phyloP scores from a whole-genome alignment of 2,888 invertebrate species.

The Hypercompe scribonia region DNA sequence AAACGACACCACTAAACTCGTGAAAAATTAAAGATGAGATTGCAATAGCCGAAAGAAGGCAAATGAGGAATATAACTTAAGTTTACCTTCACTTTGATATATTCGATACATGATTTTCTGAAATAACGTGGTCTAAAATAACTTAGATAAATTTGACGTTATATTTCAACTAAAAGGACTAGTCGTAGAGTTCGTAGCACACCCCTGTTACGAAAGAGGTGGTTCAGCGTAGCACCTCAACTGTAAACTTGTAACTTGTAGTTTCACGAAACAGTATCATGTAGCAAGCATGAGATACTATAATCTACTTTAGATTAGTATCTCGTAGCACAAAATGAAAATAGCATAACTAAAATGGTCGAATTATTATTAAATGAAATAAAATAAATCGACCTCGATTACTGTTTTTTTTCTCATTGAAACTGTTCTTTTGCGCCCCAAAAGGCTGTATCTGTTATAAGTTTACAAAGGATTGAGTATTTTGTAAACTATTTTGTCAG shows the following conservation, averaged over 20 bases:
- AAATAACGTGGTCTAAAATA: neutral
- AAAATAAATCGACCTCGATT: no score
- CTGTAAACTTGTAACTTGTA: constrained; percentile 10
- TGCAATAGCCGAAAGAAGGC: no score
- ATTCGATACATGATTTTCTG: neutral
- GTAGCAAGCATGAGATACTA: neutral
- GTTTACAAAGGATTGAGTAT: no score
- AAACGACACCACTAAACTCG: no score
- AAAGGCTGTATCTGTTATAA: no score
- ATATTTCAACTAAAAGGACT: constrained; percentile 3
- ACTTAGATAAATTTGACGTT: constrained; percentile 1
- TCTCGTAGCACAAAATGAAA: neutral
- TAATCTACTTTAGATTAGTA: neutral
- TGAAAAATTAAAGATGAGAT: no score
- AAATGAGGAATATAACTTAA: neutral
- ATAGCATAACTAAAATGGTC: no score
- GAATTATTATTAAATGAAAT: no score
- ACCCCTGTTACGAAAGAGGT: constrained; percentile 1
- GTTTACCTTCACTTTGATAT: neutral
- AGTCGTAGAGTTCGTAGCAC: constrained; percentile 15
- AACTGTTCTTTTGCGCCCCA: no score
- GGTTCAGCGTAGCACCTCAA: constrained; percentile 15
- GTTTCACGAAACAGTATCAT: constrained; percentile 8
- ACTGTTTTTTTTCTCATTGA: no score
- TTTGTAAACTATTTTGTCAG: no score